Evolutionary conservation across 2,797 vertebrate species (phyloP), one percentile per base, ranked within the genome.

Genomic region (Thalassophryne amazonica): DNA sequence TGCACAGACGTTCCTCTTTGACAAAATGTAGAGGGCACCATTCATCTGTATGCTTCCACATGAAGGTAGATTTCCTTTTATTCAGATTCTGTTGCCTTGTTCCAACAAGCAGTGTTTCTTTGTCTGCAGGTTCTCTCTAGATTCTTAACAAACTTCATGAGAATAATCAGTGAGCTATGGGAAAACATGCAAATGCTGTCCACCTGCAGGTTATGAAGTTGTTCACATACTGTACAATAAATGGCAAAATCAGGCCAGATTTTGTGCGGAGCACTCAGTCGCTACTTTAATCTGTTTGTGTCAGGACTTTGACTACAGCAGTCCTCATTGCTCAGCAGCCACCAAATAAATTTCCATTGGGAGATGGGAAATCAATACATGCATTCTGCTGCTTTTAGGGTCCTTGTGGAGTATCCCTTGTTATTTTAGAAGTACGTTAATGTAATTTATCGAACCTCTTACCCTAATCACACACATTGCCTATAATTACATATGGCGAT

Each of bases 361-460:
- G 52, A 46, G 66, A 85, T 86, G 68, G 86, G 47, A 90, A 90
- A 92, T 92, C 90, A 51, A 92, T 92, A 86, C 1, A 25, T 49
- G 60, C 83, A 75, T 88, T 88, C 82, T 73, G 72, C 81, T 76
- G 86, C 77, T 85, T 86, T 86, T 81, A 80, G 76, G 78, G 66
- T 71, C 76, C 68, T 75, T 66, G 67, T 80, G 76, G 80, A 71
- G 63, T 80, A 69, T 86, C 76, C 78, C 80, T 79, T 79, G 69
- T 80, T 84, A 86, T 83, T 87, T 86, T 85, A 77, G 90, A 89
- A 88, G 88, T 88, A 89, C 89, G 90, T 89, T 91, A 90, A 90
- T 90, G 87, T 89, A 88, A 91, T 92, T 89, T 91, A 91, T 89
- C 78, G 87, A 89, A 85, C 87, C 88, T 90, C 77, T 90, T 89